These are phyloP conservation scores for Spondyliosoma cantharus DNA, from an alignment of 2,797 vertebrate species.

Conservation along the genomic window DNA sequence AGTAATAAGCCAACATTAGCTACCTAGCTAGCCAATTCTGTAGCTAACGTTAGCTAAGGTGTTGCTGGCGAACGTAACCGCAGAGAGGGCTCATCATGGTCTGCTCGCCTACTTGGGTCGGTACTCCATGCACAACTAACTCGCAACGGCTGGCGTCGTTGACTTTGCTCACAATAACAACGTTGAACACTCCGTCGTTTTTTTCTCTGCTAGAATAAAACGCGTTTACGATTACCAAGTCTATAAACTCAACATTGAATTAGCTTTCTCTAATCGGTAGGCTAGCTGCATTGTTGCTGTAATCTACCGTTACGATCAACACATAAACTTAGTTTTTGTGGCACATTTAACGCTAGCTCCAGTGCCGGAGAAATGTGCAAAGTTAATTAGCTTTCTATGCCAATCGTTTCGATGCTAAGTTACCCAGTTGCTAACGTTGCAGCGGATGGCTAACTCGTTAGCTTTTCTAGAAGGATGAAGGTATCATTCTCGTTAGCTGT, in stretches of 20 bases:
- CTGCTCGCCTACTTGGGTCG: conserved; percentile 46
- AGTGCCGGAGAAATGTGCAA: conserved; percentile 12
- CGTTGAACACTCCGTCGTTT: neutral
- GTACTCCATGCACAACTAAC: conserved; percentile 9
- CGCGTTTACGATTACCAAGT: conserved; percentile 6
- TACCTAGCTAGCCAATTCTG: conserved; percentile 48
- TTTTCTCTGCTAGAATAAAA: conserved; percentile 19
- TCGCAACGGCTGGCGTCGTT: conserved; percentile 8
- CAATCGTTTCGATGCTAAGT: conserved; percentile 38
- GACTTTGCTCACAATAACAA: conserved; percentile 3
- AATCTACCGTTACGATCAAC: conserved; percentile 20
- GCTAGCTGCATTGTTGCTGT: conserved; percentile 39
- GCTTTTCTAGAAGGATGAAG: conserved; percentile 64
- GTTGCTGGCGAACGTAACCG: conserved; percentile 66
- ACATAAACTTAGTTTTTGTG: neutral
- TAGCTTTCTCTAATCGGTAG: conserved; percentile 2
- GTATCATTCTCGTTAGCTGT: conserved; percentile 66
- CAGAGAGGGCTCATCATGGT: conserved; percentile 76
- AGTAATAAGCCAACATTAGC: conserved; percentile 61
- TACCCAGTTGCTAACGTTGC: conserved; percentile 53
- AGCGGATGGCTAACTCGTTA: conserved; percentile 72
- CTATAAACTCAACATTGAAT: neutral
- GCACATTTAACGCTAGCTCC: conserved; percentile 10
- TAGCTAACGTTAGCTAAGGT: conserved; percentile 74
- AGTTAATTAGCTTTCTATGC: conserved; percentile 25